These are phyloP conservation scores for Malurus alboscapulatus DNA, from an alignment of 2,113 vertebrate genomes.

Conservation along the genomic window DNA sequence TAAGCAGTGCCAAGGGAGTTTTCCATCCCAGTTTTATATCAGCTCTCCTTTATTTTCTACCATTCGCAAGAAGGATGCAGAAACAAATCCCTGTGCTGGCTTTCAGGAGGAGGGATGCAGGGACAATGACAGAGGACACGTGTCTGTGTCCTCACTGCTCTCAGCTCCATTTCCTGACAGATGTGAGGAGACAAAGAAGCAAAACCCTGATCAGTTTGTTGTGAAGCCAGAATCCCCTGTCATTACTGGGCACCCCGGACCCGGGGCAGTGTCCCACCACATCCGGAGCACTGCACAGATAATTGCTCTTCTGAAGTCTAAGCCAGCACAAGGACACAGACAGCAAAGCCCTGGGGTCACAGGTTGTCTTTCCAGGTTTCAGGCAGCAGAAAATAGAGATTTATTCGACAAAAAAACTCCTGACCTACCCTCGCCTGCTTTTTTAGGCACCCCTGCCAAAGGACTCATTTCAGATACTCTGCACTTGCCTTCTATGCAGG, in stretches of 20 bases:
- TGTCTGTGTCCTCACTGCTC: not conserved
- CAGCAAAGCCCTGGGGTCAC: not conserved
- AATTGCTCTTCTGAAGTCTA: constrained; percentile 71
- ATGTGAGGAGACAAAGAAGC: not conserved
- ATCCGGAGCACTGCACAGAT: constrained; percentile 77
- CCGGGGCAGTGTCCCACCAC: constrained; percentile 7
- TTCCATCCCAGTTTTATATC: constrained; percentile 30
- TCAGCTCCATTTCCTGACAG: not conserved
- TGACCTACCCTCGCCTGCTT: not conserved
- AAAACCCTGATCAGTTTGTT: not conserved
- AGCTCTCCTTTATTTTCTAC: constrained; percentile 67
- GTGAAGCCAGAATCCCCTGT: not conserved
- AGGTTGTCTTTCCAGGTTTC: not conserved
- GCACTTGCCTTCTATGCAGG: not conserved
- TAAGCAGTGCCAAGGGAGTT: not conserved
- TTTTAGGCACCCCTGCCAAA: not conserved
- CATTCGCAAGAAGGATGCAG: not conserved
- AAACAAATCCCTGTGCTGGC: not conserved
- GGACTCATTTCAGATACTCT: not conserved
- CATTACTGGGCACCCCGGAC: not conserved
- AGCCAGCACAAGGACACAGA: not conserved
- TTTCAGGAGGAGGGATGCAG: not conserved
- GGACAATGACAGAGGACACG: not conserved
- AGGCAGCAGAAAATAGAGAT: not conserved
- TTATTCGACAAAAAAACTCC: not conserved